Evolutionary conservation across 2,888 invertebrate genomes (phyloP), one percentile per base, ranked within the genome.

Genomic region (Ophion ellenae): DNA sequence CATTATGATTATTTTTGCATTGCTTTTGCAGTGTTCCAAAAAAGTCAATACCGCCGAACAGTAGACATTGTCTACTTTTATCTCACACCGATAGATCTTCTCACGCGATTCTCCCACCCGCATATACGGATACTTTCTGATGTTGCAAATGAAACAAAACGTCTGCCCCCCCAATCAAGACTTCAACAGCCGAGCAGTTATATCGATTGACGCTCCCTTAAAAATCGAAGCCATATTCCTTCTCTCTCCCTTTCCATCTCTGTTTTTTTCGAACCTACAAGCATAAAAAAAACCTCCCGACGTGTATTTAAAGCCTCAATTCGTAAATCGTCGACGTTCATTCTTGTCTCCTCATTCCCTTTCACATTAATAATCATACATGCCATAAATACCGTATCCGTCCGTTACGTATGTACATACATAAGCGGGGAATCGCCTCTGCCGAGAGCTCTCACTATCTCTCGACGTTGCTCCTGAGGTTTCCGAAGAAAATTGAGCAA

Each of bases 401-500:
- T 76, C 17, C 40, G 67, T 77, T 67, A 57, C 57, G 66, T 61
- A 59, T 67, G 66, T 59, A 28, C 57, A 45, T 61, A 20, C 70
- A 59, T n/a, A 66, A 77, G 14, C 36, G 73, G n/a, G 45, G 53
- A 77, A 70, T 78, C 76, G 63, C 61, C 53, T 77, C 76, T 70
- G 57, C 57, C 61, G 64, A 74, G 66, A 70, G 67, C 53, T 75
- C 74, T 81, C 57, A 17, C 67, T 66, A 79, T 83, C 66, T 53
- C 66, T 67, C 47, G 64, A 36, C 11, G 61, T 66, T 64, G 40
- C 69, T 66, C 71, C 36, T 32, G 73, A 83, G 80, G 80, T 88
- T 86, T 83, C 83, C 63, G 85, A 61, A 87, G 90, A 90, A 91
- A 91, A 91, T 91, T 91, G 90, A 91, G 90, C 91, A 91, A 91